Percentiles rank a stretch among this genome's conserved stretches.
Evolutionary conservation across 2,113 vertebrate genomes (phyloP).

Genomic region (Ahaetulla prasina): DNA sequence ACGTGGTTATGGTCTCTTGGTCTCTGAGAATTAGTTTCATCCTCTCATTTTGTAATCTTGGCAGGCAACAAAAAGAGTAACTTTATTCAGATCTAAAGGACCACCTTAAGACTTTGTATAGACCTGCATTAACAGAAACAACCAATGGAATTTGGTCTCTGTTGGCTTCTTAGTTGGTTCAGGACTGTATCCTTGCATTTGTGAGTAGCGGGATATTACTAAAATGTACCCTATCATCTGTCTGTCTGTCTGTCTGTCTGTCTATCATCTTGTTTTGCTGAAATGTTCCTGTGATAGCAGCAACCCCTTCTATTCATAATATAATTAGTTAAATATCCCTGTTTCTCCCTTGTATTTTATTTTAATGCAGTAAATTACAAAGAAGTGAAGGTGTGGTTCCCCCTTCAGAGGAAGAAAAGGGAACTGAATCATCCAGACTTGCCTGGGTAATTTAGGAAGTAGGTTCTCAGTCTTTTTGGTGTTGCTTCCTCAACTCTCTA

Average conservation of each 20-base stretch:
- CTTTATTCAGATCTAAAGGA: neutral
- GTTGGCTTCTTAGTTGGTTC: neutral
- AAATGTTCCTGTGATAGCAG: no score
- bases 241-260: no score
- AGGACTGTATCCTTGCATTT: neutral
- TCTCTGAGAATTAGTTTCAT: neutral
- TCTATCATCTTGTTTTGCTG: no score
- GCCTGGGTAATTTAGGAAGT: neutral
- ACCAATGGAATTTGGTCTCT: neutral
- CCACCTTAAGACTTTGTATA: neutral
- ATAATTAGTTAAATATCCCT: no score
- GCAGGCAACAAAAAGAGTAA: neutral
- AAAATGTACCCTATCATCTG: neutral
- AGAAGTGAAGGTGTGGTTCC: neutral
- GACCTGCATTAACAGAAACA: neutral
- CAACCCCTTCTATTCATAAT: no score
- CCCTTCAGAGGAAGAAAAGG: neutral
- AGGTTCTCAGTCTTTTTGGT: neutral
- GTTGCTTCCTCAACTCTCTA: neutral
- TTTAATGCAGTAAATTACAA: neutral
- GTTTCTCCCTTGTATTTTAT: no score
- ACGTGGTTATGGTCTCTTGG: neutral
- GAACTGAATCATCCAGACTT: neutral
- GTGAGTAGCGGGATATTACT: neutral
- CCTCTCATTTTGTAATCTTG: neutral